A percentile compares a stretch with the other conserved stretches of the same genome.
phyloP scores from a whole-genome alignment of 2,113 vertebrate genomes.

The Lepidothrix coronata region DNA sequence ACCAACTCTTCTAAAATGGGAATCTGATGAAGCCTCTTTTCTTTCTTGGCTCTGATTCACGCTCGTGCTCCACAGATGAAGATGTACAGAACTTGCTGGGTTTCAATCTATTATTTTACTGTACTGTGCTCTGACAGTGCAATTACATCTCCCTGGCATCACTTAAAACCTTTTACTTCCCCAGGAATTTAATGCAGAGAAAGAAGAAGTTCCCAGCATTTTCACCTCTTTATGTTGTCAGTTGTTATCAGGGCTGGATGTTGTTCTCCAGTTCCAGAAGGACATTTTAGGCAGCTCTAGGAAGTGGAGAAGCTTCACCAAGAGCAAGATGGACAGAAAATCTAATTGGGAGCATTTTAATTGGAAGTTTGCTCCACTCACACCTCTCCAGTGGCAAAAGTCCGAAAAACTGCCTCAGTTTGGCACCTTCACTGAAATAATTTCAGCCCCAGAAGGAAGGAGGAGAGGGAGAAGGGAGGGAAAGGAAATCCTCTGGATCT shows the following conservation, averaged over 20 bases:
- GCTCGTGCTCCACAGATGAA: conserved; percentile 32
- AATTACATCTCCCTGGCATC: conserved; percentile 45
- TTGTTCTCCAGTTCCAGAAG: neutral
- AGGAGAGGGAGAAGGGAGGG: neutral
- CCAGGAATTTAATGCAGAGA: neutral
- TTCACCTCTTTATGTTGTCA: neutral
- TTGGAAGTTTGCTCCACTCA: neutral
- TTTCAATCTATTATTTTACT: conserved; percentile 51
- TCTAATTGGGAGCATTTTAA: neutral
- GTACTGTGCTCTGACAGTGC: conserved; percentile 28
- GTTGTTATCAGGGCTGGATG: neutral
- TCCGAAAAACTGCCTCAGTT: neutral
- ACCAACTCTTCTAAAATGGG: conserved; percentile 28
- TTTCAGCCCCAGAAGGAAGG: neutral
- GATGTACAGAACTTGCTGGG: conserved; percentile 41
- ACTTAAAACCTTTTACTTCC: conserved; percentile 10
- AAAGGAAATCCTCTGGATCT: neutral
- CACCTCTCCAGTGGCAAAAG: neutral
- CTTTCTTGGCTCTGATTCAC: conserved; percentile 58
- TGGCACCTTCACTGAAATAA: neutral
- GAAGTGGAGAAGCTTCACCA: neutral
- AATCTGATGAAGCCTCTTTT: conserved; percentile 43
- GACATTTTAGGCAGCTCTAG: neutral
- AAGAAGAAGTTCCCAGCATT: neutral
- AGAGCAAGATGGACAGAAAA: neutral